Evolutionary conservation across 2,113 vertebrate species (phyloP), one percentile per base, ranked within the genome.

Genomic region (Thalassarche chlororhynchos): DNA sequence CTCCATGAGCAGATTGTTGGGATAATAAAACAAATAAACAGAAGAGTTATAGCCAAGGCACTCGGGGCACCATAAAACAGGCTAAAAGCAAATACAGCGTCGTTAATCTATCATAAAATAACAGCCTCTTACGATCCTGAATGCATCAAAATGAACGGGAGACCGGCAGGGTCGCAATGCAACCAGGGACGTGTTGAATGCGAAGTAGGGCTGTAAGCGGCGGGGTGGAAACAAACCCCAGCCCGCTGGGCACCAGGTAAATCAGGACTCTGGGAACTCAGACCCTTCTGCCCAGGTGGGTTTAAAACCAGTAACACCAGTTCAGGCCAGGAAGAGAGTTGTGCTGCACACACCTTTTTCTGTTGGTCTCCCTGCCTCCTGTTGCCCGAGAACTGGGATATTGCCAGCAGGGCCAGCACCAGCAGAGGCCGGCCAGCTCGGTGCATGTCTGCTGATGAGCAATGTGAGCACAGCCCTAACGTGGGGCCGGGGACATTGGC

Each of bases 71-170:
- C 84, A 66, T 96, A 92, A 95, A 96, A 51, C 65, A 93, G 89
- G 89, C 93, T 87, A 87, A 95, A 96, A 91, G 94, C 94, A 95
- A 87, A 91, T 31, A 78, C 69, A 84, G 84, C 5, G 0, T 51
- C 29, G 1, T 96, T 96, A 91, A 97, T 97, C 96, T 94, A 84
- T 95, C 94, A 91, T 89, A 94, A 96, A 97, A 78, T 68, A 96
- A 71, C 93, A 96, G 93, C 87, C 65, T 81, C 87, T 92, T 21
- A 87, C 9, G 1, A n/a, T 94, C 86, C 91, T 7, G 38, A 75
- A 92, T 51, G 89, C 91, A 89, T 78, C 91, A 71, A 58, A 89
- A 92, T 8, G 83, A 95, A 64, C 2, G 5, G 51, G 80, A 74
- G 91, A 70, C 2, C 0, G 0, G 60, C 46, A 6, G 89, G 87